A percentile compares a stretch with the other conserved stretches of the same genome.
Conservation (phyloP, 2,888 invertebrate species). For the Plebejus melissa region DNA sequence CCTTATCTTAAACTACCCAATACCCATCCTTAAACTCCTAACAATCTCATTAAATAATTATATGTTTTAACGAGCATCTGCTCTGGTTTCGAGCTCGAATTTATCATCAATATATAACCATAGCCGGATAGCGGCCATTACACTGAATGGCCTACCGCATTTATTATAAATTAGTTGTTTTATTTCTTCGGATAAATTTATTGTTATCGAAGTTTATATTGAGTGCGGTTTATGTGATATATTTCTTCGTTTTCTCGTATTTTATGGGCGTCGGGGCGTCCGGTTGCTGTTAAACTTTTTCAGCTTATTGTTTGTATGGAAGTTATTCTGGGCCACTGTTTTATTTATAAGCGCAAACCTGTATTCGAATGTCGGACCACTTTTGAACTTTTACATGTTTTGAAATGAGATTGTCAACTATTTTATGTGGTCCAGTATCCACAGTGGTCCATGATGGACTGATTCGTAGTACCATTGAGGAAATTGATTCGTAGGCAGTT, state of each 20-base stretch:
- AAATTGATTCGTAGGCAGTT: no score
- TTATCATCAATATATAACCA: slow-evolving; percentile 16
- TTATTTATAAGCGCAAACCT: not conserved
- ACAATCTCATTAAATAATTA: not conserved
- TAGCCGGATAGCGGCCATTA: slow-evolving; percentile 12
- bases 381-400: not conserved
- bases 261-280: not conserved
- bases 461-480: no score
- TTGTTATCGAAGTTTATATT: slow-evolving; percentile 21
- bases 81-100: slow-evolving; percentile 1
- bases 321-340: not conserved
- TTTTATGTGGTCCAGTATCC: not conserved
- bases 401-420: not conserved
- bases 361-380: not conserved
- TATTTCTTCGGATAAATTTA: slow-evolving; percentile 19
- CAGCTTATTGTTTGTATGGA: not conserved
- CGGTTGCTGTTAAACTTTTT: not conserved
- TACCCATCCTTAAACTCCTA: not conserved
- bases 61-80: slow-evolving; percentile 21
- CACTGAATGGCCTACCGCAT: slow-evolving; percentile 17
- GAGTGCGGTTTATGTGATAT: slow-evolving; percentile 19
- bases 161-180: slow-evolving; percentile 23
- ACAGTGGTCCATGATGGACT: not conserved
- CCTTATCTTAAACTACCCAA: no score
- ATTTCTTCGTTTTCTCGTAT: slow-evolving; percentile 6